A percentile compares a stretch with the other conserved stretches of the same genome.
phyloP scores from a whole-genome alignment of 1,140 invertebrate genomes.

The Dinoponera quadriceps region DNA sequence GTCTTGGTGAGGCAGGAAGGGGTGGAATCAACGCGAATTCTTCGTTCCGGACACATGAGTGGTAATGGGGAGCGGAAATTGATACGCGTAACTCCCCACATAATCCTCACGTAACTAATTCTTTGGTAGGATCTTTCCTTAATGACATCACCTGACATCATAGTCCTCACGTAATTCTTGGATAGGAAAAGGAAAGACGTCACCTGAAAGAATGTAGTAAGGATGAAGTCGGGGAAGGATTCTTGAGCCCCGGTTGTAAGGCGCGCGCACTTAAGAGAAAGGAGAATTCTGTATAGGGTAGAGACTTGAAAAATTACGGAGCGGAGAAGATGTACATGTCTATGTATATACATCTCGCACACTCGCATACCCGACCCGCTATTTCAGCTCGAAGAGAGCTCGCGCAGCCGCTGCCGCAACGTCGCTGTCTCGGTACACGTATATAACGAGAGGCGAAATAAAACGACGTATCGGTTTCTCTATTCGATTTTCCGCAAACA shows the following conservation, averaged over 20 bases:
- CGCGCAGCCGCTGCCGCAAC: neutral
- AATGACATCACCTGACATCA: no score
- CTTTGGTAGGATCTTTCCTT: no score
- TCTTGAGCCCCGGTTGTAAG: conserved; percentile 69
- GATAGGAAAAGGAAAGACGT: no score
- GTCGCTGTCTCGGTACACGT: conserved; percentile 4
- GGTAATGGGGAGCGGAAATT: no score
- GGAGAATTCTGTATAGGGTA: conserved; percentile 76
- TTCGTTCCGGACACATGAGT: no score
- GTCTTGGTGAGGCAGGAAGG: no score
- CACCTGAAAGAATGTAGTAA: no score
- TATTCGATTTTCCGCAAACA: conserved; percentile 13
- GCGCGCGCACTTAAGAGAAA: conserved; percentile 78
- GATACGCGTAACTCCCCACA: no score
- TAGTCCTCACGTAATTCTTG: no score
- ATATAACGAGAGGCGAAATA: conserved; percentile 21
- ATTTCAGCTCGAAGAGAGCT: conserved; percentile 63
- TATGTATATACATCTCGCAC: conserved; percentile 56
- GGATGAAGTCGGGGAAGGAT: conserved; percentile 29
- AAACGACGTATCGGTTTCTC: neutral
- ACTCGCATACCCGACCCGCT: conserved; percentile 67
- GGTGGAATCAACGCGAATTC: conserved; percentile 22
- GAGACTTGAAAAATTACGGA: conserved; percentile 78
- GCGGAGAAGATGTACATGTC: conserved; percentile 74
- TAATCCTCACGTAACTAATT: no score